Conservation (phyloP, 1,140 invertebrate genomes). For the Ostrea denselamellosa region DNA sequence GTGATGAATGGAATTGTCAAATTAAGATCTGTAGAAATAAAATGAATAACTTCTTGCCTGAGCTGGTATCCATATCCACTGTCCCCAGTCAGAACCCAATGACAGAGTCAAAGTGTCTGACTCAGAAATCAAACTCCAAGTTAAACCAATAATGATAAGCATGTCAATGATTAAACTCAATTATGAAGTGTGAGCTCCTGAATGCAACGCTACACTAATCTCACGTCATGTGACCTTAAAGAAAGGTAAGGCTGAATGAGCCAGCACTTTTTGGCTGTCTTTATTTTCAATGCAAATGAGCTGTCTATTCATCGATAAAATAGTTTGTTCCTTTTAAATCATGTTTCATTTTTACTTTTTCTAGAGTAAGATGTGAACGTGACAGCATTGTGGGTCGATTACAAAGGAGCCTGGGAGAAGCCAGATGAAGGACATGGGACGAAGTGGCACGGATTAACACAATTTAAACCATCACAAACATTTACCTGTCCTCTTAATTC, state of each 20-base stretch:
- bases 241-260: conserved; percentile 38
- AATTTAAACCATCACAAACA: conserved; percentile 13
- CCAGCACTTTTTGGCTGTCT: conserved; percentile 40
- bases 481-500: conserved; percentile 14
- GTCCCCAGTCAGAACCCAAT: not conserved
- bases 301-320: conserved; percentile 19
- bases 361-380: conserved; percentile 11
- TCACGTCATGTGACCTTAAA: conserved; percentile 36
- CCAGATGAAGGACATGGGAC: not conserved
- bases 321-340: conserved; percentile 35
- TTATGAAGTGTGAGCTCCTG: conserved; percentile 27
- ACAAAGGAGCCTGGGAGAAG: conserved; percentile 24
- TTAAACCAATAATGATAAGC: conserved; percentile 11
- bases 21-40: not conserved
- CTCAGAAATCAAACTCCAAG: conserved; percentile 33
- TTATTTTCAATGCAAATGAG: conserved; percentile 44
- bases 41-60: conserved; percentile 1
- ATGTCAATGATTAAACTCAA: conserved; percentile 36
- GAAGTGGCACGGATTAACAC: conserved; percentile 12
- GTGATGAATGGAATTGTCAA: conserved; percentile 10
- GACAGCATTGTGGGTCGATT: conserved; percentile 28
- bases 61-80: conserved; percentile 4
- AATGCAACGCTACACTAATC: conserved; percentile 43
- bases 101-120: not conserved
- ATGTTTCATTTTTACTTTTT: conserved; percentile 39